phyloP scores from a whole-genome alignment of 2,888 invertebrate species.

The Steromphala cineraria region DNA sequence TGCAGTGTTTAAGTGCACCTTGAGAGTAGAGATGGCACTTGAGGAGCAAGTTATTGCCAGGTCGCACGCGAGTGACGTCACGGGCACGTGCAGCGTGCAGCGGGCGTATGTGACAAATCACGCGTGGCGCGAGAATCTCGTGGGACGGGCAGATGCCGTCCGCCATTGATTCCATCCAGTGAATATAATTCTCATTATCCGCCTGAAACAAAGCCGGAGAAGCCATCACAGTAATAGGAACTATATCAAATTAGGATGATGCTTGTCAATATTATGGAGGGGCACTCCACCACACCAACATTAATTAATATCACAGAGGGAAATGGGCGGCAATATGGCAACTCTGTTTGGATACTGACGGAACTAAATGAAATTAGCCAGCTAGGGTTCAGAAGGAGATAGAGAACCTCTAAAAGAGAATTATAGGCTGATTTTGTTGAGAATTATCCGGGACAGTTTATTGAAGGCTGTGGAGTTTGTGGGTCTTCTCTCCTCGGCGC shows the following conservation, averaged over 20 bases:
- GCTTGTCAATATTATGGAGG: slow-evolving; percentile 34
- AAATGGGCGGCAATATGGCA: slow-evolving; percentile 23
- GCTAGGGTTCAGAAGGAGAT: slow-evolving; percentile 10
- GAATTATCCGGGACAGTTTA: slow-evolving; percentile 17
- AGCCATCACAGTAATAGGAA: slow-evolving; percentile 24
- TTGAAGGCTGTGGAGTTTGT: background rate
- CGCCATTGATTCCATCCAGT: slow-evolving; percentile 15
- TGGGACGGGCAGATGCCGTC: slow-evolving; percentile 7
- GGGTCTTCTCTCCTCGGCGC: background rate
- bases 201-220: slow-evolving; percentile 14
- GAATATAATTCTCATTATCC: slow-evolving; percentile 29
- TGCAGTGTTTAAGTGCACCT: background rate
- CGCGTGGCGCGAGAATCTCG: background rate
- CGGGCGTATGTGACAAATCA: slow-evolving; percentile 15
- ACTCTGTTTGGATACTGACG: slow-evolving; percentile 22
- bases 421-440: slow-evolving; percentile 20
- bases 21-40: slow-evolving; percentile 1
- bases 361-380: slow-evolving; percentile 19
- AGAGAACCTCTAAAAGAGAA: slow-evolving; percentile 12
- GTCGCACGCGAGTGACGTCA: slow-evolving; percentile 15
- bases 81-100: background rate
- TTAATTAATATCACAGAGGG: slow-evolving; percentile 23
- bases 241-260: slow-evolving; percentile 38
- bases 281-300: slow-evolving; percentile 20
- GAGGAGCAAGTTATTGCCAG: slow-evolving; percentile 7